Base-by-base conservation (phyloP, 2,113 vertebrate genomes). In the Lamprotornis superbus region DNA sequence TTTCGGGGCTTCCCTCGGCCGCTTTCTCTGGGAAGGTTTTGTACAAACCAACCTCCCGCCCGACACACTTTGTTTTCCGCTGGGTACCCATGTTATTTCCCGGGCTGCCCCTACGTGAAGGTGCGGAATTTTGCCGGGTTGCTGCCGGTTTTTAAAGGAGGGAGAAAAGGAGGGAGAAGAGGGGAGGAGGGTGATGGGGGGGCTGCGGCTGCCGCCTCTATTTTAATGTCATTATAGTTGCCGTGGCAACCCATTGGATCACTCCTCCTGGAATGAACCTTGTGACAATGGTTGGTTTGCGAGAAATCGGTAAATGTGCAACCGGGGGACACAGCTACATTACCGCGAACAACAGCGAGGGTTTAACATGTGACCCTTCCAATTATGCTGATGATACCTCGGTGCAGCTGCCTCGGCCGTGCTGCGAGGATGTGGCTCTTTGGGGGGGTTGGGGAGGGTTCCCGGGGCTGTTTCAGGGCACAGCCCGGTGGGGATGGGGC, bases 311-410 rank as follows among this genome's bases (percentile, higher is more conserved):
- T 94, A 94, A 96, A 97, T 95, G 92, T 91, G 95, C 88, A 97
- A 92, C 95, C 60, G 95, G 94, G 95, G 94, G 96, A 97, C 94
- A 57, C 90, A 90, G 95, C 95, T 95, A 96, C 95, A 96, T 98
- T 96, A 96, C 97, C 83, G 89, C 96, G 83, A 97, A 97, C 94
- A 97, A 97, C 95, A 91, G 95, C 87, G 75, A 95, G 95, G 96
- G 95, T 97, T 98, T 98, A 98, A 98, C 97, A 97, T 97, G 96
- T 98, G 98, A 97, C 97, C 97, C 93, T 93, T 96, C 87, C 96
- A 97, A 97, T 97, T 95, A 97, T 71, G 65, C 91, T 71, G 94
- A 96, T 87, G 97, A 97, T 87, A 84, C 96, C 96, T 96, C 96
- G 87, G 94, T 83, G 96, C 98, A 98, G 98, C 98, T 98, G 98